Conservation (phyloP, 64 coral and sea anemone species). For the Cladopsammia gracilis region DNA sequence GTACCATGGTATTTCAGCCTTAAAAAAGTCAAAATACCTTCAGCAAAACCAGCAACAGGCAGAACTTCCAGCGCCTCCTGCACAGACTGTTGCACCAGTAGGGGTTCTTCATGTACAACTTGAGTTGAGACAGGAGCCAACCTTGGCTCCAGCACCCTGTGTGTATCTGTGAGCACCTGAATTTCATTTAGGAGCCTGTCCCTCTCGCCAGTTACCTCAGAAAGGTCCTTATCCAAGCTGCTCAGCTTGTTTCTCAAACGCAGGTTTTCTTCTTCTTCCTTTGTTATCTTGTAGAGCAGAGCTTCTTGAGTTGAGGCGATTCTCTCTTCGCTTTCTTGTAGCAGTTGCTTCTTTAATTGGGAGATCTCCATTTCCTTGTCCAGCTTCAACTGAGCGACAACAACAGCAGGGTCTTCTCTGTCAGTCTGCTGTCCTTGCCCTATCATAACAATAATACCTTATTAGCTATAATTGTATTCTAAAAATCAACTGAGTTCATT, state of each 20-base stretch:
- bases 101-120: conserved; percentile 82
- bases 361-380: conserved; percentile 74
- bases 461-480: too few relatives aligned
- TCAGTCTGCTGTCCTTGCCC: not conserved
- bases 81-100: conserved; percentile 60
- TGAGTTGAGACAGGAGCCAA: conserved; percentile 45
- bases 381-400: conserved; percentile 43
- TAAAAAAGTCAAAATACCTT: conserved; percentile 32
- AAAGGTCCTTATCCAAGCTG: conserved; percentile 53
- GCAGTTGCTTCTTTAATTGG: conserved; percentile 63
- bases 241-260: conserved; percentile 54
- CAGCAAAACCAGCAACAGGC: conserved; percentile 28
- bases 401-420: not conserved
- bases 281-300: conserved; percentile 72
- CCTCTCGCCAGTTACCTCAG: conserved; percentile 56
- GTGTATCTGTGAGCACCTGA: conserved; percentile 61
- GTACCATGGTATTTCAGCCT: too few relatives aligned
- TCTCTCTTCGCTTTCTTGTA: conserved; percentile 85
- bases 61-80: conserved; percentile 78
- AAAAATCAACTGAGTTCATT: too few relatives aligned
- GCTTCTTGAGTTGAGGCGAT: conserved; percentile 75
- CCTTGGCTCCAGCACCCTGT: conserved; percentile 36
- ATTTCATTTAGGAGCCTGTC: conserved; percentile 72
- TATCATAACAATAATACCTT: not conserved
- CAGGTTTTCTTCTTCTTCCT: conserved; percentile 76